phyloP scores from a whole-genome alignment of 1,140 invertebrate genomes.

The Leptinotarsa lineolata region DNA sequence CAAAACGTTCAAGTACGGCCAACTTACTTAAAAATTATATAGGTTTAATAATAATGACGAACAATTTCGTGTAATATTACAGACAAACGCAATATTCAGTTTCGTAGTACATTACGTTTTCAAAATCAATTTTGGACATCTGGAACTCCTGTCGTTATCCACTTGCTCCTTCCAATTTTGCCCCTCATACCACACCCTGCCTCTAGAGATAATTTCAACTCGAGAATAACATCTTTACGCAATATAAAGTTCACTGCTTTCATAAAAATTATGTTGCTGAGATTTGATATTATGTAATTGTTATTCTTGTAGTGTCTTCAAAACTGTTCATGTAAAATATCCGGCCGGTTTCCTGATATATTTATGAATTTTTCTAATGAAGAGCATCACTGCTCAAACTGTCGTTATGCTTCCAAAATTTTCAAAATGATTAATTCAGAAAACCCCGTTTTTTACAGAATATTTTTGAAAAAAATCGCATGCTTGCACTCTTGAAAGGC shows the following conservation, averaged over 20 bases:
- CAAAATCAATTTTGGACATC: constrained; percentile 42
- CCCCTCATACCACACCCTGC: not conserved
- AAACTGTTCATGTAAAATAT: not conserved
- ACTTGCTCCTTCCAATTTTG: constrained; percentile 23
- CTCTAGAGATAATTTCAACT: not conserved
- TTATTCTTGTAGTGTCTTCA: not conserved
- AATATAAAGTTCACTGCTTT: too few relatives aligned
- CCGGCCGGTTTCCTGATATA: not conserved
- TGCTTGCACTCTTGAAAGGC: not conserved
- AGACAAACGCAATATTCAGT: too few relatives aligned
- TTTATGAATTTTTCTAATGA: not conserved
- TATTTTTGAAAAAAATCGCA: not conserved
- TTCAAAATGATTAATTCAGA: not conserved
- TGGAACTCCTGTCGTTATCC: constrained; percentile 48
- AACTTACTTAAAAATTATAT: too few relatives aligned
- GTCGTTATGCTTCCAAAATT: too few relatives aligned
- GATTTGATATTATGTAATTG: not conserved
- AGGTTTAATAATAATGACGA: too few relatives aligned
- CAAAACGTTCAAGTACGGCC: too few relatives aligned
- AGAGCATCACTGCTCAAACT: not conserved
- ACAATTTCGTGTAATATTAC: too few relatives aligned
- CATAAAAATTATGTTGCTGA: too few relatives aligned
- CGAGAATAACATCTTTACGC: not conserved
- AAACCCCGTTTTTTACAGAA: not conserved
- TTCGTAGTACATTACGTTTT: not conserved